Evolutionary conservation across 2,797 vertebrate species (phyloP), one percentile per base, ranked within the genome.

Genomic region (Thamnophis elegans): DNA sequence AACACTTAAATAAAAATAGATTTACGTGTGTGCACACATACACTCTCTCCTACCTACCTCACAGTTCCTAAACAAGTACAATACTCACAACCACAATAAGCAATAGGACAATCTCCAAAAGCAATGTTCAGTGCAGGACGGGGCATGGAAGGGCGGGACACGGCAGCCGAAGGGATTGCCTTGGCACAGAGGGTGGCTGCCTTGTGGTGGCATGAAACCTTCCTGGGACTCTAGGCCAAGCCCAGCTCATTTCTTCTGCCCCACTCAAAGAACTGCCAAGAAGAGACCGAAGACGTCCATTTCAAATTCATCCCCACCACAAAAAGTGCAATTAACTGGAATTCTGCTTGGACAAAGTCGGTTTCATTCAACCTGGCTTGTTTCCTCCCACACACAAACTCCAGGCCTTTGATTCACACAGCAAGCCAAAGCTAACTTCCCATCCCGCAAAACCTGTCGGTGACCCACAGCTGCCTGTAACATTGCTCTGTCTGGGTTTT

Each of bases 71-170:
- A 92, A 86, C 82, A 85, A 78, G 89, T 25, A 94, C 12, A 88
- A 90, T 53, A 96, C 95, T 5, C 91, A 88, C 94, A 94, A 96
- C 87, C 94, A 97, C 96, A 2, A 92, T 0, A 16, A 88, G 91
- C 95, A 94, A 93, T 58, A 87, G 89, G 93, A 94, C 58, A 92
- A 0, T 0, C 53, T 58, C 86, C 5, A 90, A 85, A 42, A 53
- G 90, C n/a, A 55, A 3, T 92, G 86, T 73, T 93, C 93, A 89
- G 86, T 8, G 88, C 92, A 16, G 85, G 60, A 36, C 1, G 26
- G 86, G 54, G 32, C 11, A 89, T 36, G 85, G 65, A 56, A 82
- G 93, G 92, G 36, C 0, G 0, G 91, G 73, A 5, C 36, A 88
- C 51, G 60, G 93, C 59, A 85, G 93, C 88, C 36, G 1, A 32